Evolutionary conservation across 2,888 invertebrate genomes (phyloP).

Genomic region (Acronicta leporina): DNA sequence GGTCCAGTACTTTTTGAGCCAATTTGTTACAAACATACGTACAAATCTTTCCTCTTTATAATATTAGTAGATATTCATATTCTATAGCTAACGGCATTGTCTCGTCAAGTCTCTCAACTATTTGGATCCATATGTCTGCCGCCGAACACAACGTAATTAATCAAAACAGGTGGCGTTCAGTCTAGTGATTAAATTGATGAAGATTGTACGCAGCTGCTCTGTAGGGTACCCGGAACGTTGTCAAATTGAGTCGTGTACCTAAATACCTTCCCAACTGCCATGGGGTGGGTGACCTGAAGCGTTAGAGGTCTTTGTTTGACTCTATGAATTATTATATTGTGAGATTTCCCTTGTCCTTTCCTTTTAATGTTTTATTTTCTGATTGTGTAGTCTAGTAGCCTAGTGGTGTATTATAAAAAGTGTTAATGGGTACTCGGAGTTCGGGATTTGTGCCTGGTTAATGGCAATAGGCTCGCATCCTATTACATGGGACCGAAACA

Average conservation of each 20-base stretch:
- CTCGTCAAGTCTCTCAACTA: conserved; percentile 19
- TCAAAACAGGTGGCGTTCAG: conserved; percentile 65
- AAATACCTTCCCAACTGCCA: conserved; percentile 7
- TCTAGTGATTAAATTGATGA: conserved; percentile 66
- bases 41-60: no score
- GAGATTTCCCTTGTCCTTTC: conserved; percentile 46
- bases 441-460: no score
- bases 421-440: no score
- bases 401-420: no score
- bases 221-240: conserved; percentile 53
- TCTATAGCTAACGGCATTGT: conserved; percentile 30
- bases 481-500: no score
- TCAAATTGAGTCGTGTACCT: conserved; percentile 61
- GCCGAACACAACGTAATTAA: conserved; percentile 63
- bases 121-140: conserved; percentile 44
- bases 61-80: no score
- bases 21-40: no score
- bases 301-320: conserved; percentile 26
- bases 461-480: no score
- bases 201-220: conserved; percentile 66
- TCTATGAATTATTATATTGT: conserved; percentile 45
- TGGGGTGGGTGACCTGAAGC: conserved; percentile 39
- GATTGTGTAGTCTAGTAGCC: no score
- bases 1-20: no score
- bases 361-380: no score